These are phyloP conservation scores for Plebejus anna DNA, from an alignment of 2,888 invertebrate species.

Conservation along the genomic window DNA sequence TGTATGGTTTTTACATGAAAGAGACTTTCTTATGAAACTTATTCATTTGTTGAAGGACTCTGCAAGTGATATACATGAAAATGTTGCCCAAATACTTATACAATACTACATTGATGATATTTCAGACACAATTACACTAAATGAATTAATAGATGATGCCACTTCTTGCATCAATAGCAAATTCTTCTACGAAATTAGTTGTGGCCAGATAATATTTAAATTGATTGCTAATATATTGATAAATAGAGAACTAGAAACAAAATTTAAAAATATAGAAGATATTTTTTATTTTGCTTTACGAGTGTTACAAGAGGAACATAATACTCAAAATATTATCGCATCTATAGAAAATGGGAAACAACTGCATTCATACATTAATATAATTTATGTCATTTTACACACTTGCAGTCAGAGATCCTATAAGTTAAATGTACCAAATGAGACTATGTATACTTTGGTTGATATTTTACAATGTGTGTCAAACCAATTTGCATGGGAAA, in stretches of 20 bases:
- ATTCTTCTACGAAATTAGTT: constrained; percentile 81
- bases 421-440: constrained; percentile 44
- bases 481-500: constrained; percentile 63
- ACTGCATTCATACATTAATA: constrained; percentile 69
- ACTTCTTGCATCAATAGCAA: constrained; percentile 75
- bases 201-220: constrained; percentile 78
- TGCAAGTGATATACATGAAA: constrained; percentile 81
- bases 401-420: constrained; percentile 47
- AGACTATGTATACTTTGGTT: constrained; percentile 46
- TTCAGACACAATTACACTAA: constrained; percentile 45
- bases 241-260: constrained; percentile 42
- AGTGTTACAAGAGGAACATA: constrained; percentile 50
- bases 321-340: constrained; percentile 62
- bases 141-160: constrained; percentile 60
- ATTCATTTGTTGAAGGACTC: constrained; percentile 78
- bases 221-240: constrained; percentile 65
- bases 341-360: constrained; percentile 75
- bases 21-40: constrained; percentile 63
- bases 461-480: constrained; percentile 54
- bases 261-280: constrained; percentile 52
- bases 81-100: constrained; percentile 71
- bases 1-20: constrained; percentile 64
- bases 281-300: constrained; percentile 57
- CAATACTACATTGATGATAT: constrained; percentile 64
- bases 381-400: constrained; percentile 57